Conservation (phyloP, 2,797 vertebrate genomes). For the Danio choprae region DNA sequence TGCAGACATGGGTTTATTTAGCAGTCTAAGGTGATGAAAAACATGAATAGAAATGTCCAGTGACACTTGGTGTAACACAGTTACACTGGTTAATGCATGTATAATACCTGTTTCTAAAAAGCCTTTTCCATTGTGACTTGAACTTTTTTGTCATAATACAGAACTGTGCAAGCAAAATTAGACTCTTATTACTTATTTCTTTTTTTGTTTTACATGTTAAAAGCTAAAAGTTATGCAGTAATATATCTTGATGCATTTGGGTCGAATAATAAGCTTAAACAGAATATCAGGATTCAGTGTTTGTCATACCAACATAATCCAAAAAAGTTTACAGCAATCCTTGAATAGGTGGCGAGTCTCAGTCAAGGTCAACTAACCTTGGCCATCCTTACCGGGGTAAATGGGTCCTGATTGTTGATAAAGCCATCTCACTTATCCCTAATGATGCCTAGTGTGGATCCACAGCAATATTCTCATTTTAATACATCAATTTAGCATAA, state of each 20-base stretch:
- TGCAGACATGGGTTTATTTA: too few species aligned
- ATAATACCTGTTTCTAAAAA: too few species aligned
- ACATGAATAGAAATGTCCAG: too few species aligned
- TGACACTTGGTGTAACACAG: too few species aligned
- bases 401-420: conserved; percentile 38
- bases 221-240: neutral
- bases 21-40: too few species aligned
- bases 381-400: conserved; percentile 24
- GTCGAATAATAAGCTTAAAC: neutral
- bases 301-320: neutral
- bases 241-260: neutral
- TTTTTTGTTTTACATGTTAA: too few species aligned
- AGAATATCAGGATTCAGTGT: too few species aligned
- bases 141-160: too few species aligned
- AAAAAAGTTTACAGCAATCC: neutral
- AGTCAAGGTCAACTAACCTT: conserved; percentile 50
- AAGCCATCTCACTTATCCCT: conserved; percentile 38
- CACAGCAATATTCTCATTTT: conserved; percentile 41
- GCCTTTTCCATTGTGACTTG: too few species aligned
- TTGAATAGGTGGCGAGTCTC: neutral
- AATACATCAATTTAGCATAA: conserved; percentile 57
- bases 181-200: too few species aligned
- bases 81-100: too few species aligned
- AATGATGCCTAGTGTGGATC: conserved; percentile 40
- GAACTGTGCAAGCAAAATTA: too few species aligned